These are phyloP conservation scores for Proisotoma minuta DNA, from an alignment of 2,888 invertebrate genomes.

Conservation along the genomic window DNA sequence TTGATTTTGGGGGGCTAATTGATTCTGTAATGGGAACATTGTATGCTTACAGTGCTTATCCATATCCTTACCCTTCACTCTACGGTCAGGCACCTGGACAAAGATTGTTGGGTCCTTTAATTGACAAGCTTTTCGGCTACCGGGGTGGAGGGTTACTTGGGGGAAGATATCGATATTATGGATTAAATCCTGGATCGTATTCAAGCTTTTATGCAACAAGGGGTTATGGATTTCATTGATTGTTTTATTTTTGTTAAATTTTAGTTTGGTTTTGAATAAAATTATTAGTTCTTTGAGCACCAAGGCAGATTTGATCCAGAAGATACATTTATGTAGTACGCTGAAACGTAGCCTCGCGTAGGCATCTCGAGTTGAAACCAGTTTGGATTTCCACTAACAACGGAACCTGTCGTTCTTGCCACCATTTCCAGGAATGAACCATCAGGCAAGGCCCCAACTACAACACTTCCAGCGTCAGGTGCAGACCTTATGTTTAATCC, in stretches of 20 bases:
- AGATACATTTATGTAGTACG: slow-evolving; percentile 20
- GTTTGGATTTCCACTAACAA: slow-evolving; percentile 21
- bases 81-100: background rate
- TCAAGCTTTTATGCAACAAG: slow-evolving; percentile 27
- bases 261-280: slow-evolving; percentile 5
- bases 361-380: slow-evolving; percentile 22
- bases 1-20: background rate
- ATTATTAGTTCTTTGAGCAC: slow-evolving; percentile 12
- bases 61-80: background rate
- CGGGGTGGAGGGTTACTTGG: background rate
- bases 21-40: background rate
- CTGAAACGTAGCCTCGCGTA: slow-evolving; percentile 24
- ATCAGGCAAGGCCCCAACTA: slow-evolving; percentile 20
- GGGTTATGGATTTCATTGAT: slow-evolving; percentile 31
- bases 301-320: slow-evolving; percentile 20
- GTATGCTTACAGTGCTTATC: background rate
- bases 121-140: background rate
- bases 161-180: background rate
- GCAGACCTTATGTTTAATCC: slow-evolving; percentile 24
- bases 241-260: background rate
- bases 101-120: background rate
- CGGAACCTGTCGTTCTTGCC: slow-evolving; percentile 10
- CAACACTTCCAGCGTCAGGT: slow-evolving; percentile 9
- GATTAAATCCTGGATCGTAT: slow-evolving; percentile 22
- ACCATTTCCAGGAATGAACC: slow-evolving; percentile 13